Conservation (phyloP, 2,888 invertebrate genomes). For the Lasioglossum vierecki region DNA sequence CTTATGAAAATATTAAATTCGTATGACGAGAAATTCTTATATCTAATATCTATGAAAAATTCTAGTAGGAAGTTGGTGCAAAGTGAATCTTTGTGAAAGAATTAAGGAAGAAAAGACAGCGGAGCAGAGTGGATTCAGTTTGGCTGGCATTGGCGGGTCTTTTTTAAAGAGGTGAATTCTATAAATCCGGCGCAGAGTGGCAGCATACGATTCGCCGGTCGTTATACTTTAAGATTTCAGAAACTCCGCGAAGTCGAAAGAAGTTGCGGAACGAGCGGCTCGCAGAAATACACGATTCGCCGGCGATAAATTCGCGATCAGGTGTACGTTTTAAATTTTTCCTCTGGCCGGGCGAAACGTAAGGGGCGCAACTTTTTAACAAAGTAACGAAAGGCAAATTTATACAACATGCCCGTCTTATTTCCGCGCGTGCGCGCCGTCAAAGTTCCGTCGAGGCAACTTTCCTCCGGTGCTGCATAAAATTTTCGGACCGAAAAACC, state of each 20-base stretch:
- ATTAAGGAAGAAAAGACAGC: background rate
- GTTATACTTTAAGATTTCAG: conserved; percentile 14
- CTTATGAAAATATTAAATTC: background rate
- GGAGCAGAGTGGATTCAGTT: background rate
- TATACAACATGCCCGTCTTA: conserved; percentile 16
- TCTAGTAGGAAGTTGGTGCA: background rate
- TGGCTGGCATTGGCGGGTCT: background rate
- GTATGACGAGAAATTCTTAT: too few relatives aligned
- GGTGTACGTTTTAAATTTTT: conserved; percentile 14
- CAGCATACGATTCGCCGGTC: background rate
- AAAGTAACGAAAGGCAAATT: conserved; percentile 23
- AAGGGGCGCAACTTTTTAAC: conserved; percentile 6
- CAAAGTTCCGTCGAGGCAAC: background rate
- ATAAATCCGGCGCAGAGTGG: background rate
- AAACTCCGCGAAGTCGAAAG: background rate
- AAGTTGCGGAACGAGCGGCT: conserved; percentile 3
- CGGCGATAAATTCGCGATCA: conserved; percentile 24
- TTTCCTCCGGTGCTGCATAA: conserved; percentile 9
- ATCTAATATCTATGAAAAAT: background rate
- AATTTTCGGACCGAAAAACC: background rate
- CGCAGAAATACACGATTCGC: background rate
- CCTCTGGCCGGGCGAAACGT: background rate
- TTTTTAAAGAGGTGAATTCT: background rate
- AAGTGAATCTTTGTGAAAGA: background rate
- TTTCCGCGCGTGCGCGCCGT: background rate